phyloP scores from a whole-genome alignment of 2,113 vertebrate species.

The Oryzias melastigma region DNA sequence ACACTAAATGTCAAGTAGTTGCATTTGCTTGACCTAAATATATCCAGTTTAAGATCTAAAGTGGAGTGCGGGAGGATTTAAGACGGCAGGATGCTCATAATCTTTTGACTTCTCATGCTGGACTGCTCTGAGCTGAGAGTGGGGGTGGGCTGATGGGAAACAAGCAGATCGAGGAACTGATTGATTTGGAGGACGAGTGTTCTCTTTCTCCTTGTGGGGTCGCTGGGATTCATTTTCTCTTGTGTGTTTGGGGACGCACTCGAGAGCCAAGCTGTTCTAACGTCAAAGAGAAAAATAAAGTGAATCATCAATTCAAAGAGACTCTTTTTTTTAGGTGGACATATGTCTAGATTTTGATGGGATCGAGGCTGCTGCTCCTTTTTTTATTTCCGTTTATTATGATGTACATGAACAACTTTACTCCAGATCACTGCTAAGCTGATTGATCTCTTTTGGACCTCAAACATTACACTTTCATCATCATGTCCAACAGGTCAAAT shows the following conservation, averaged over 20 bases:
- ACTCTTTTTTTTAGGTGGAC: too few species aligned
- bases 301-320: too few species aligned
- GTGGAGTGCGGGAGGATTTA: constrained; percentile 7
- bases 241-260: not conserved
- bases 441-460: too few species aligned
- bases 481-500: too few species aligned
- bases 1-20: not conserved
- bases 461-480: too few species aligned
- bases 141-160: constrained; percentile 14
- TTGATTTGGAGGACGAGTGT: constrained; percentile 34
- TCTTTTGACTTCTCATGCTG: constrained; percentile 31
- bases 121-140: constrained; percentile 7
- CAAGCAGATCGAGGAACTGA: constrained; percentile 37
- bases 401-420: too few species aligned
- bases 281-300: constrained; percentile 11
- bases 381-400: too few species aligned
- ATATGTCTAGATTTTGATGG: too few species aligned
- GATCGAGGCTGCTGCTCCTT: too few species aligned
- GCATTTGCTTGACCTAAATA: constrained; percentile 14
- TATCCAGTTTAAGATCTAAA: constrained; percentile 6
- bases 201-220: constrained; percentile 6
- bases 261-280: not conserved
- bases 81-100: constrained; percentile 18
- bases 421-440: too few species aligned
- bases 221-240: constrained; percentile 26